A percentile compares a stretch with the other conserved stretches of the same genome.
These are phyloP conservation scores for Molanna angustata DNA, from an alignment of 2,888 invertebrate species.

Conservation along the genomic window DNA sequence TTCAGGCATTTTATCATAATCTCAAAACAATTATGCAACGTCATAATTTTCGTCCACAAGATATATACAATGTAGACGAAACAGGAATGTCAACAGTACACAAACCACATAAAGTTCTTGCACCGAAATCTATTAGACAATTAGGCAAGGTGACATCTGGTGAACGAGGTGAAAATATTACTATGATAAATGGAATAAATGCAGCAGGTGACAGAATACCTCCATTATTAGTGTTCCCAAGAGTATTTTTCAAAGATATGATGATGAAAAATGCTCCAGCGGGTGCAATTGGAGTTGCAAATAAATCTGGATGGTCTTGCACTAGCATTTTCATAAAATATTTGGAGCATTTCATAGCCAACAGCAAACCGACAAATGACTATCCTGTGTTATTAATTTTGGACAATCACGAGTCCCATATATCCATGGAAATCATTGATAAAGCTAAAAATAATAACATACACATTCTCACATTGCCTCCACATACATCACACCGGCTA, in stretches of 20 bases:
- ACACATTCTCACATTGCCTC: slow-evolving; percentile 3
- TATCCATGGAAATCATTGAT: neutral
- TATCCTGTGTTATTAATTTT: neutral
- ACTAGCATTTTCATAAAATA: neutral
- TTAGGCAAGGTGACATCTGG: neutral
- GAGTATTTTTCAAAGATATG: slow-evolving; percentile 2
- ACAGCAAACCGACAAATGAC: neutral
- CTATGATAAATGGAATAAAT: neutral
- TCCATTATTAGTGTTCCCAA: neutral
- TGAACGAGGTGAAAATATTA: neutral
- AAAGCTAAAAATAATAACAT: neutral
- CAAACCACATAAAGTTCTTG: neutral
- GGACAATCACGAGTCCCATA: slow-evolving; percentile 4
- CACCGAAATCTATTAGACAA: neutral
- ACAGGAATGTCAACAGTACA: slow-evolving; percentile 1
- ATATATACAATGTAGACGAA: slow-evolving; percentile 1
- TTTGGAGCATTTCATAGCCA: neutral
- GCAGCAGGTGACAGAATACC: neutral
- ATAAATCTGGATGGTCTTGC: neutral
- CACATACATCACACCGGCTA: neutral
- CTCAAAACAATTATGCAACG: neutral
- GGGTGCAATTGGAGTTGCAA: neutral
- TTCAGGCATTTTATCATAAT: neutral
- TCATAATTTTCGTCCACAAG: neutral
- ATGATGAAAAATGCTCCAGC: neutral